phyloP scores from a whole-genome alignment of 1,140 invertebrate species.

The Drosophila littoralis region DNA sequence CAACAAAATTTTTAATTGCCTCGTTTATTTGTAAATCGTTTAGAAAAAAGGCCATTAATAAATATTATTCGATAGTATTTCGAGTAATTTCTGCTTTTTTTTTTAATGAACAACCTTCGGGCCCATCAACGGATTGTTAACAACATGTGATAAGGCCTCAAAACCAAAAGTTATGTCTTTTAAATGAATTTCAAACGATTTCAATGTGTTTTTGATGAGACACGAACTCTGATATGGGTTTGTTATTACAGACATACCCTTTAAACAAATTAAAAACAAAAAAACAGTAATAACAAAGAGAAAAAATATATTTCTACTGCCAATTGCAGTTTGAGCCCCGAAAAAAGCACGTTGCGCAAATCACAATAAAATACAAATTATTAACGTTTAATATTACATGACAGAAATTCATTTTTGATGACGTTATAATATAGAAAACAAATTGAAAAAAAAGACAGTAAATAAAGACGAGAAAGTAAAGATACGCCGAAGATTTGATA shows the following conservation, averaged over 20 bases:
- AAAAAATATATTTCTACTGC: conserved; percentile 22
- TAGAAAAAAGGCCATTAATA: conserved; percentile 21
- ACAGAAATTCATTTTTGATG: conserved; percentile 66
- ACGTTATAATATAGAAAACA: conserved; percentile 40
- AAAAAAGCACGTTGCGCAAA: conserved; percentile 71
- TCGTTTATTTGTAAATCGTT: conserved; percentile 44
- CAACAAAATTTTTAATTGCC: conserved; percentile 35
- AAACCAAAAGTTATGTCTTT: conserved; percentile 61
- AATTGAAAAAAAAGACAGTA: not conserved
- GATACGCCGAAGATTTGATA: no score
- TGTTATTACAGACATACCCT: conserved; percentile 57
- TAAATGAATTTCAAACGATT: conserved; percentile 75
- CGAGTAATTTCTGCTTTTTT: conserved; percentile 16
- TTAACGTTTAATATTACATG: conserved; percentile 65
- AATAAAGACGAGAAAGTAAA: no score
- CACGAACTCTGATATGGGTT: conserved; percentile 54
- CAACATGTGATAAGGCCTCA: conserved; percentile 52
- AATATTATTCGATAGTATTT: conserved; percentile 28
- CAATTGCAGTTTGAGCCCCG: conserved; percentile 57
- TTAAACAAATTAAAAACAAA: not conserved
- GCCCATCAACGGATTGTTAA: conserved; percentile 33
- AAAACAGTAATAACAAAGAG: conserved; percentile 5
- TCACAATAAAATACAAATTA: conserved; percentile 12
- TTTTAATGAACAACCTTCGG: conserved; percentile 42
- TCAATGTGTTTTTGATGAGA: conserved; percentile 67